These are phyloP conservation scores for Petrocephalus schoutedeni DNA, from an alignment of 2,797 vertebrate genomes.

Conservation along the genomic window DNA sequence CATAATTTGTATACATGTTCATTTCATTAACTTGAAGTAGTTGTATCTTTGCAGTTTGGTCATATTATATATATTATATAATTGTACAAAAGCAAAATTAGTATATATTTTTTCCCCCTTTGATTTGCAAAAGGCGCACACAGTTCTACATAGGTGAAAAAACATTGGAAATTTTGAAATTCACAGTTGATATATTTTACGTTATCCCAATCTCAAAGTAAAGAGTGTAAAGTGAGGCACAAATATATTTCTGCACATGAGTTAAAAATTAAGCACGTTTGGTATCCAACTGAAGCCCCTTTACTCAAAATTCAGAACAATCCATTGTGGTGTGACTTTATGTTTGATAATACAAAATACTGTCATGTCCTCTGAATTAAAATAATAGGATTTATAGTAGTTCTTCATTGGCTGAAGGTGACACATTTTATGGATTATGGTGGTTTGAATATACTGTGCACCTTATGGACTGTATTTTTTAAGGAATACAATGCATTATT, in stretches of 20 bases:
- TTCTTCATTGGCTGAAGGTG: conserved; percentile 29
- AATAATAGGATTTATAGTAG: conserved; percentile 21
- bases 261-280: background rate
- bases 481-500: conserved; percentile 55
- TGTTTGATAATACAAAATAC: background rate
- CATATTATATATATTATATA: background rate
- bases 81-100: background rate
- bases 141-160: background rate
- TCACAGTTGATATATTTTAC: background rate
- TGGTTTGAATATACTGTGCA: conserved; percentile 38
- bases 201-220: background rate
- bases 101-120: background rate
- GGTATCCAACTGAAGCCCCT: background rate
- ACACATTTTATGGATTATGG: conserved; percentile 23
- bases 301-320: background rate
- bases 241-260: background rate
- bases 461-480: conserved; percentile 35
- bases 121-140: background rate
- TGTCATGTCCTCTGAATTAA: background rate
- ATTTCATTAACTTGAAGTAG: background rate
- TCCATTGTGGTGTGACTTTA: background rate
- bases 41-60: background rate
- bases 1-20: conserved; percentile 33
- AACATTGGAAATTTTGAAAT: background rate
- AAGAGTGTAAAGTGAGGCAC: background rate